Percentiles rank a stretch among this genome's conserved stretches.
These are phyloP conservation scores for Vulpes ferrilata DNA, from an alignment of 2,113 vertebrate genomes.

Conservation along the genomic window DNA sequence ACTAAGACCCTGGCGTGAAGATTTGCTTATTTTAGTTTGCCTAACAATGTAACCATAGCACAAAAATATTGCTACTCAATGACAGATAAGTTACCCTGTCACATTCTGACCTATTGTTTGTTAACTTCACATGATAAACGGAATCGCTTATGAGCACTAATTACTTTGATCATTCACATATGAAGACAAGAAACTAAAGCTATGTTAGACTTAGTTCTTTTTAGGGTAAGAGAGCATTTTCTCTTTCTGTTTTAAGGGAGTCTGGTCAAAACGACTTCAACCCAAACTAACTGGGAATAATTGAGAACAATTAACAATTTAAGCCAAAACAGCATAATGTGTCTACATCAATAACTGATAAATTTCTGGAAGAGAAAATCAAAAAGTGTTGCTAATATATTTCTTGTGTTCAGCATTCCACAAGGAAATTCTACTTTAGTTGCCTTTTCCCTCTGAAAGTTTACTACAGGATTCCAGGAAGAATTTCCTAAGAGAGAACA, in stretches of 20 bases:
- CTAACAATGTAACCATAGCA: constrained; percentile 74
- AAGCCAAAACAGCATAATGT: constrained; percentile 75
- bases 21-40: constrained; percentile 80
- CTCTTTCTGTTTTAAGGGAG: constrained; percentile 57
- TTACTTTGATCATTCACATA: constrained; percentile 41
- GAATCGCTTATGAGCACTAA: constrained; percentile 47
- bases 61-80: constrained; percentile 70
- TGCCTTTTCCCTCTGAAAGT: constrained; percentile 86
- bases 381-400: constrained; percentile 78
- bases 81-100: constrained; percentile 62
- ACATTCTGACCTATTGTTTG: constrained; percentile 68
- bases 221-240: background rate
- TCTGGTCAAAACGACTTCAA: constrained; percentile 57
- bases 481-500: constrained; percentile 87
- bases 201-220: background rate
- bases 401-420: constrained; percentile 83
- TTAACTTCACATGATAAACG: background rate
- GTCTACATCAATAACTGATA: constrained; percentile 77
- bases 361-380: constrained; percentile 79
- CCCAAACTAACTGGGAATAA: constrained; percentile 5
- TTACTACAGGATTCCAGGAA: constrained; percentile 88
- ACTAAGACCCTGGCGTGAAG: constrained; percentile 75
- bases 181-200: constrained; percentile 47
- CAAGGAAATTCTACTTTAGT: constrained; percentile 87
- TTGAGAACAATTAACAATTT: constrained; percentile 73